Evolutionary conservation across 2,888 invertebrate species (phyloP), one percentile per base, ranked within the genome.

Genomic region (Euproctis similis): DNA sequence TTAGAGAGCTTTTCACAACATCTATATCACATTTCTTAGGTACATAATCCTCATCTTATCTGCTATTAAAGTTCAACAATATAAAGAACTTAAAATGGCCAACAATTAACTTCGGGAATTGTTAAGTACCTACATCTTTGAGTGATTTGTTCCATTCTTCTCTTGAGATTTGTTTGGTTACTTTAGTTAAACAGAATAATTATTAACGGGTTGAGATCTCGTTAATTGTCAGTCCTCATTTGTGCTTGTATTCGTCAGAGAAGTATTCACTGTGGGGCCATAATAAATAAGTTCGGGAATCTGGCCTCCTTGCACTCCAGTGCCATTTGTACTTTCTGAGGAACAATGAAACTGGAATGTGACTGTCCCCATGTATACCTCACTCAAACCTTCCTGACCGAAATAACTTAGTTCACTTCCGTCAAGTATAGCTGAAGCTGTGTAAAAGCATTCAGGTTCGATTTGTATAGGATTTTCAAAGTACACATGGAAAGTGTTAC

Each of bases 301-400:
- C 77, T 98, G 97, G 21, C 97, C 97, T 24, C 97, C 97, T 77
- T 97, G 97, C 3, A 97, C 97, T 5, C 97, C 97, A 1, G 97
- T 98, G 25, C 97, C 97, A 59, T 98, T 98, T 30, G 97, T 98
- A 80, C 96, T 96, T 67, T 97, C 97, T 4, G 96, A 95, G 28
- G 96, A 97, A 76, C 97, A 97, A 75, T 97, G 97, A 80, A 97
- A 98, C 81, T 97, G 97, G 84, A 97, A 97, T 40, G 95, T 96
- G 32, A 97, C 96, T 61, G 92, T 93, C 3, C 96, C 96, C 69
- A 95, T 93, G 31, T 92, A 92, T 22, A 97, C 94, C 77, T 97
- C 97, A 57, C 95, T 95, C 87, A 97, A 89, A 11, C 97, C 97
- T 75, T 98, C 97, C 73, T 97, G 97, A 4, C 97, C 97, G 71